A percentile compares a stretch with the other conserved stretches of the same genome.
These are phyloP conservation scores for Coccyzus lansbergi DNA, from an alignment of 2,797 vertebrate species.

Conservation along the genomic window DNA sequence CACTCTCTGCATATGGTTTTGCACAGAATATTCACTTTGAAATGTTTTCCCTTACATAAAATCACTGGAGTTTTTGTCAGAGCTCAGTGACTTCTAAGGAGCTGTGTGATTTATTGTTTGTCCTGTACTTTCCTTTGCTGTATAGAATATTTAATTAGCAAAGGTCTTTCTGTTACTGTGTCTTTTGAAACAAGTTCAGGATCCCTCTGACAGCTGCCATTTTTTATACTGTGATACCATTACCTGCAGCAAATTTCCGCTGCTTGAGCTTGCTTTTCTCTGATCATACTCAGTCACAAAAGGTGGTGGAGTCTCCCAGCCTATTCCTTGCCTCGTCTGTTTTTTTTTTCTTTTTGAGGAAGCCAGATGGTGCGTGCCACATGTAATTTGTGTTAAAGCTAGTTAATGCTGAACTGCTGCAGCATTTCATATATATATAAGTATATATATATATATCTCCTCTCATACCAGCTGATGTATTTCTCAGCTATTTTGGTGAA, in stretches of 20 bases:
- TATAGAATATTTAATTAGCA: conserved; percentile 60
- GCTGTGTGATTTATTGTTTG: conserved; percentile 54
- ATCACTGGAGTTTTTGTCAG: not conserved
- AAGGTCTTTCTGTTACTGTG: conserved; percentile 8
- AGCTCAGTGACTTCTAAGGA: conserved; percentile 4
- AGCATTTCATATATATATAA: not conserved
- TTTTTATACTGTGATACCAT: conserved; percentile 54
- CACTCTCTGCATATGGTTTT: conserved; percentile 45
- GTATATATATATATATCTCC: not conserved
- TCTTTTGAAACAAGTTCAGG: conserved; percentile 46
- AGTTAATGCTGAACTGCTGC: conserved; percentile 43
- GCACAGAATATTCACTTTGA: conserved; percentile 37
- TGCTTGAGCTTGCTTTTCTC: conserved; percentile 58
- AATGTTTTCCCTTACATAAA: conserved; percentile 48
- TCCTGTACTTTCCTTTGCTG: conserved; percentile 30
- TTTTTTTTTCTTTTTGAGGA: not conserved
- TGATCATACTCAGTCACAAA: conserved; percentile 53
- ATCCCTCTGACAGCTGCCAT: conserved; percentile 57
- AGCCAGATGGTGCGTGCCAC: conserved; percentile 67
- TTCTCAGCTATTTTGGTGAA: conserved; percentile 32
- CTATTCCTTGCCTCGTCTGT: conserved; percentile 9
- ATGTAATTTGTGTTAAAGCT: conserved; percentile 67
- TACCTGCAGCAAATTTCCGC: conserved; percentile 71
- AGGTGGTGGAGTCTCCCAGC: conserved; percentile 21
- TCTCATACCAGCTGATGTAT: conserved; percentile 1